These are phyloP conservation scores for Myiotriccus ornatus DNA, from an alignment of 2,797 vertebrate species.

Conservation along the genomic window DNA sequence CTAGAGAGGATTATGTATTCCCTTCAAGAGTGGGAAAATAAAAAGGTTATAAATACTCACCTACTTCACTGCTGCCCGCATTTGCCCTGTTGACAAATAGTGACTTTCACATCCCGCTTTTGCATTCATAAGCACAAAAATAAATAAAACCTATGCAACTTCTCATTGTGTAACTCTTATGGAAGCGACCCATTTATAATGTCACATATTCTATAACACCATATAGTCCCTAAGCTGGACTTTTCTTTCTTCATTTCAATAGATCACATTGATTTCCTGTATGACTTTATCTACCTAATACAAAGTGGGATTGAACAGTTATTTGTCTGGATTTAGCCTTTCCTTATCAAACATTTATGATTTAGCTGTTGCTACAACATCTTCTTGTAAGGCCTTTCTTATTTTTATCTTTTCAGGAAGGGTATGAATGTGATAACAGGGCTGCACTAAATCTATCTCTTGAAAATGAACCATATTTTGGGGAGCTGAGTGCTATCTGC, in stretches of 20 bases:
- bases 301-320: conserved; percentile 83
- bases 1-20: conserved; percentile 55
- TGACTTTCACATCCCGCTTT: conserved; percentile 14
- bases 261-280: conserved; percentile 94
- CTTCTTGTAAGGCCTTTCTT: conserved; percentile 77
- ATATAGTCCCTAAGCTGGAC: conserved; percentile 75
- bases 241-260: conserved; percentile 85
- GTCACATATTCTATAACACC: conserved; percentile 63
- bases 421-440: conserved; percentile 64
- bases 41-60: conserved; percentile 58
- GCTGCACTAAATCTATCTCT: conserved; percentile 70
- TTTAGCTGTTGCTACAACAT: conserved; percentile 72
- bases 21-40: conserved; percentile 33
- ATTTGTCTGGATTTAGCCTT: conserved; percentile 77
- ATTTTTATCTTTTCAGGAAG: conserved; percentile 76
- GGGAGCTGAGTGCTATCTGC: not conserved
- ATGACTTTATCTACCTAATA: conserved; percentile 96
- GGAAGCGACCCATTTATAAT: conserved; percentile 74
- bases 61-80: conserved; percentile 8
- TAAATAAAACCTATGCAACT: conserved; percentile 65
- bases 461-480: conserved; percentile 40
- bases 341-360: conserved; percentile 84
- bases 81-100: conserved; percentile 25
- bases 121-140: conserved; percentile 59
- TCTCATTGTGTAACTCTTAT: conserved; percentile 72